Evolutionary conservation across 92 coral and sea anemone species (phyloP), one percentile per base, ranked within the genome.

Genomic region (Zoanthus solanderi): DNA sequence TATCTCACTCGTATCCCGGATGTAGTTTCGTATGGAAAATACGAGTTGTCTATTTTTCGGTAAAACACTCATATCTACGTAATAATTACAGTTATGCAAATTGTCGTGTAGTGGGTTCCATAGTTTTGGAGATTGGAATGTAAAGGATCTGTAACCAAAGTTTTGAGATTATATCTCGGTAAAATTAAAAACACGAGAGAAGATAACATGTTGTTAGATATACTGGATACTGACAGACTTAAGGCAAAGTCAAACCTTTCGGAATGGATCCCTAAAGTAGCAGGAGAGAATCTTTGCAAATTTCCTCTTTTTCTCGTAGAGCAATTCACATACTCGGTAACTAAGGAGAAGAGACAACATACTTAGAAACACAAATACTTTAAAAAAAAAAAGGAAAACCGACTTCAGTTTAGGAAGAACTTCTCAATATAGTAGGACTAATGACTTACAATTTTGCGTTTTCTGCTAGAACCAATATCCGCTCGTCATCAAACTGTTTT

Each of bases 311-410:
- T 90, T 92, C 72, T 92, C 96, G 83, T 97, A 97, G 83, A 97
- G 84, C 90, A 95, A 85, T 79, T 97, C 99, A 84, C 99, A 97
- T 83, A 97, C 97, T 65, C 96, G 99, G 91, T 92, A 97, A 72
- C 99, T 97, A 74, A 15, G 90, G 88, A 79, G 28, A 72, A 2
- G 5, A 37, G 56, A 11, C 56, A 50, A 50, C 56, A 50, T 50
- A 50, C 11, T 50, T 11, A 50, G 56, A 7, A 50, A 50, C 6
- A 50, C 56, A 3, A 50, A 23, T 63, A 63, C 23, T 16, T 63
- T 63, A 63, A 54, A 8, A 44, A 0, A 28, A 78, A 44, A 17
- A 56, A 15, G 3, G 44, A 0, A 87, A 71, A 50, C 8, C 9
- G 5, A 50, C 9, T 0, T 50, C 56, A 7, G 12, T 50, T 50